Evolutionary conservation across 2,888 invertebrate genomes (phyloP), one percentile per base, ranked within the genome.

Genomic region (Microchrysa polita): DNA sequence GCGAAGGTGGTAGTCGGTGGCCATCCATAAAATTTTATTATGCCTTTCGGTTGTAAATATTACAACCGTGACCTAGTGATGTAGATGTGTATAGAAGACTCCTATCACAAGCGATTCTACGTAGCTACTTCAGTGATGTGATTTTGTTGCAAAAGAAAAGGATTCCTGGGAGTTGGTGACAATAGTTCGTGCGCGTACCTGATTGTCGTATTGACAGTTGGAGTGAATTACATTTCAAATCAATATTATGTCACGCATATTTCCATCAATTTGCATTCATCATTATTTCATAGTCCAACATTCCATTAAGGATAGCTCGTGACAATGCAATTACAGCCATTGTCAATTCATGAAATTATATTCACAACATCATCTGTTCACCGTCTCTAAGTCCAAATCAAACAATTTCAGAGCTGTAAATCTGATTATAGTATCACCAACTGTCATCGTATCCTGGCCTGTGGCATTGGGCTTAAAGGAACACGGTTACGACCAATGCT

Each of bases 381-480:
- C 57, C 34, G 27, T 16, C 57, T 16, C 16, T 60, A 52, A 60
- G 48, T 23, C 48, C 34, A n/a, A 72, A 72, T 61, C 53, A 72
- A 72, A 72, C 72, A 72, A 72, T 72, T 72, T 61, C 60, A 53
- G 40, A 69, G 57, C 57, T 57, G 69, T 42, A 63, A 72, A 72
- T 72, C 63, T 72, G 63, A 72, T 72, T 72, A 72, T 16, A 55
- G 63, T 52, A 63, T 72, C 72, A 72, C 40, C 72, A 63, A 72
- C 72, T 72, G 72, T 63, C 72, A 72, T 63, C 55, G 48, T 61
- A 48, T 69, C 69, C 53, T 69, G n/a, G n/a, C 14, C 55, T 22
- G 20, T n/a, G 61, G n/a, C 61, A 60, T 60, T 27, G 23, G 23
- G 18, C 16, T 16, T 5, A 42, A 5, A 48, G 44, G 22, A 44